Percentiles rank a stretch among this genome's conserved stretches.
These are phyloP conservation scores for Quiscalus mexicanus DNA, from an alignment of 2,113 vertebrate genomes.

Conservation along the genomic window DNA sequence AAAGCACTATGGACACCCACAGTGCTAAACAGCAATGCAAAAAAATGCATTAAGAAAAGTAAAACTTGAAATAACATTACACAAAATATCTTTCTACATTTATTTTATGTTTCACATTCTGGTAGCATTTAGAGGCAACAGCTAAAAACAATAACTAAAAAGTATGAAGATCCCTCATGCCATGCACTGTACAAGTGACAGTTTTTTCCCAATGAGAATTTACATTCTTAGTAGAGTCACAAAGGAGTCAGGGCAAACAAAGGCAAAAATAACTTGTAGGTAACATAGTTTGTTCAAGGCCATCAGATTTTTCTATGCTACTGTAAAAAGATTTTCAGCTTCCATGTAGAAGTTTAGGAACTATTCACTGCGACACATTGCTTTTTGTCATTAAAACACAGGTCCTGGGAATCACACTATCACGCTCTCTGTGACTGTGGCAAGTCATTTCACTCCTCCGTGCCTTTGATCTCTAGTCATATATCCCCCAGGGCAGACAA, in stretches of 20 bases:
- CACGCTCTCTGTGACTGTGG: not conserved
- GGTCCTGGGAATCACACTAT: not conserved
- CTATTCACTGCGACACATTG: not conserved
- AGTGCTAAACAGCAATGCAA: not conserved
- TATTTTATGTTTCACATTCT: not conserved
- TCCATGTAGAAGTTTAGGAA: not conserved
- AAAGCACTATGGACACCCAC: not conserved
- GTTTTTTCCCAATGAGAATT: not conserved
- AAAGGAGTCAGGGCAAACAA: not conserved
- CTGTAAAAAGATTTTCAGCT: not conserved
- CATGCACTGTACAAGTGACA: not conserved
- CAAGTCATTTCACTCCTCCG: not conserved
- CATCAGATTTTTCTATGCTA: not conserved
- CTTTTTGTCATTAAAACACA: not conserved
- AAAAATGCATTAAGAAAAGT: not conserved
- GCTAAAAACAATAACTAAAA: not conserved
- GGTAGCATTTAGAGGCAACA: not conserved
- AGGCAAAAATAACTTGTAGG: not conserved
- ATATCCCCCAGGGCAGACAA: not conserved
- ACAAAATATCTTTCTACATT: not conserved
- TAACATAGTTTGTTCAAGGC: not conserved
- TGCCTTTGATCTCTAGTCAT: not conserved
- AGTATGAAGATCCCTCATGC: not conserved
- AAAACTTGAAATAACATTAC: not conserved
- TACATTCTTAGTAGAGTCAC: not conserved